These are phyloP conservation scores for Stratiolaelaps scimitus DNA, from an alignment of 1,140 invertebrate genomes.

Conservation along the genomic window DNA sequence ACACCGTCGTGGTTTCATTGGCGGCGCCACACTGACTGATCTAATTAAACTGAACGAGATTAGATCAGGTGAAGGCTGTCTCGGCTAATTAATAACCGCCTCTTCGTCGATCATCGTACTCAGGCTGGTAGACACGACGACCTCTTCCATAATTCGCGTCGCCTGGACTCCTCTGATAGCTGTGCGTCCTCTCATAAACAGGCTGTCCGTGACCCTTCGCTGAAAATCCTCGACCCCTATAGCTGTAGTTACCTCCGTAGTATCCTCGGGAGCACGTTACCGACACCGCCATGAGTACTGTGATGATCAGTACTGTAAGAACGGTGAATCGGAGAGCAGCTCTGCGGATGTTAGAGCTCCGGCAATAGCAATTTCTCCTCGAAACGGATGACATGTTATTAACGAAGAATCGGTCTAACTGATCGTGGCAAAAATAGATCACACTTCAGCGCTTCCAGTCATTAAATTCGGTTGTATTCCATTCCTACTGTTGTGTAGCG, in stretches of 20 bases:
- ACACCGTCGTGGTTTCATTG: too few relatives aligned
- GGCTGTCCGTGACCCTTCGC: conserved; percentile 15
- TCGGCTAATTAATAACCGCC: background rate
- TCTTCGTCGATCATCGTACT: background rate
- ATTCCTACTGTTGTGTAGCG: too few relatives aligned
- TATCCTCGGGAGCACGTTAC: background rate
- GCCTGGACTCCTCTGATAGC: background rate
- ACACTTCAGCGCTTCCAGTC: too few relatives aligned
- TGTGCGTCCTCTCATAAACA: conserved; percentile 18
- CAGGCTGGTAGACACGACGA: background rate
- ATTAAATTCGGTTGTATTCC: too few relatives aligned
- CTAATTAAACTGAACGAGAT: too few relatives aligned
- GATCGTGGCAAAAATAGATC: too few relatives aligned
- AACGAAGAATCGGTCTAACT: too few relatives aligned
- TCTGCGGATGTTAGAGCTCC: too few relatives aligned
- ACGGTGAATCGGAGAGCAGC: background rate
- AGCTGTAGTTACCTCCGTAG: background rate
- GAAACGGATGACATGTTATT: too few relatives aligned
- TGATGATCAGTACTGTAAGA: background rate
- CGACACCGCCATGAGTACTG: background rate
- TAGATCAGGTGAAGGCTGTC: too few relatives aligned
- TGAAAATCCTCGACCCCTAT: conserved; percentile 15
- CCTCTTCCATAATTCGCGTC: background rate
- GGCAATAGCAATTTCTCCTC: too few relatives aligned
- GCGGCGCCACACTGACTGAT: too few relatives aligned